Evolutionary conservation across 2,113 vertebrate genomes (phyloP).

Genomic region (Lamprologus speciosus): DNA sequence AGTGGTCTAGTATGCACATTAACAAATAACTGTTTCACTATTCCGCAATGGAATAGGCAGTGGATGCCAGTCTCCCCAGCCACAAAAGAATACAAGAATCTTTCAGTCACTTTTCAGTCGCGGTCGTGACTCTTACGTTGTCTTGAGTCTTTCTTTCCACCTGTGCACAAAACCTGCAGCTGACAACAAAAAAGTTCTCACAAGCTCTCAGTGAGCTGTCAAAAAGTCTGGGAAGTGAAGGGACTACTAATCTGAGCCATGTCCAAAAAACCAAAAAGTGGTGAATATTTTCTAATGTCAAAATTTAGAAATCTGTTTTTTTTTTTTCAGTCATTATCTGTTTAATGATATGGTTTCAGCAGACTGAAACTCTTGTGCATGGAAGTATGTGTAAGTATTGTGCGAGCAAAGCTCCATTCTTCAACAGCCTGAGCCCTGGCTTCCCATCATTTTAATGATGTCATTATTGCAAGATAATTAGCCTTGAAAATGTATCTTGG

Average conservation of each 20-base stretch:
- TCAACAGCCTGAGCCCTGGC: neutral
- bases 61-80: neutral
- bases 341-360: neutral
- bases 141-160: neutral
- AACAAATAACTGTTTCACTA: neutral
- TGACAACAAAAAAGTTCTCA: constrained; percentile 7
- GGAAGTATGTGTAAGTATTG: neutral
- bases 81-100: neutral
- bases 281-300: neutral
- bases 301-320: neutral
- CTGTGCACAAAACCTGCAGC: constrained; percentile 12
- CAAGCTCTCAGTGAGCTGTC: neutral
- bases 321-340: neutral
- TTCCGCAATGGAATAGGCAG: neutral
- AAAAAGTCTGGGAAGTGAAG: neutral
- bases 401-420: neutral
- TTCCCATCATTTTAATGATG: constrained; percentile 35
- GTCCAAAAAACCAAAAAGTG: neutral
- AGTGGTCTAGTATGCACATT: neutral
- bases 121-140: neutral
- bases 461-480: constrained; percentile 57
- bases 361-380: neutral
- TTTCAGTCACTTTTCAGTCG: neutral
- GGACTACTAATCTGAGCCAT: neutral
- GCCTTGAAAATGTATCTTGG: constrained; percentile 44